These are phyloP conservation scores for Drosophila mimica DNA, from an alignment of 2,888 invertebrate genomes.

Conservation along the genomic window DNA sequence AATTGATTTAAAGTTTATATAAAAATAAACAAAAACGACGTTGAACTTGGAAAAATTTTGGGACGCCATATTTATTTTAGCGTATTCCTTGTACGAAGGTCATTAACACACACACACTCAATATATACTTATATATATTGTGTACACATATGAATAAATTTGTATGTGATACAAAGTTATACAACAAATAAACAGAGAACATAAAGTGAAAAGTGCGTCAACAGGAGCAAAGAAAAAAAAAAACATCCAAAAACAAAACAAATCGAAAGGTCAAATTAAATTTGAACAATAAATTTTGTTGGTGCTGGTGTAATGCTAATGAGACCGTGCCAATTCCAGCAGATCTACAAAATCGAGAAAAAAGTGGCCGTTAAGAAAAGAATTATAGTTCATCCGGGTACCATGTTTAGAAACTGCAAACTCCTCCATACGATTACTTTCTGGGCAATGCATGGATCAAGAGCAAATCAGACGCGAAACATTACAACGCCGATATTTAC, in stretches of 20 bases:
- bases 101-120: conserved; percentile 27
- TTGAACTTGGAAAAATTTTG: conserved; percentile 32
- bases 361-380: conserved; percentile 91
- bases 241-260: background rate
- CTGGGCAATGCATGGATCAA: conserved; percentile 69
- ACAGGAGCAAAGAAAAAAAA: conserved; percentile 1
- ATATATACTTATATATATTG: conserved; percentile 16
- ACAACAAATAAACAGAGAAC: conserved; percentile 45
- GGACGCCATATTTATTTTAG: conserved; percentile 54
- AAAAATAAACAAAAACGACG: conserved; percentile 34
- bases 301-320: conserved; percentile 71
- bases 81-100: conserved; percentile 59
- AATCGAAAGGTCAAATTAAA: conserved; percentile 13
- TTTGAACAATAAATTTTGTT: conserved; percentile 27
- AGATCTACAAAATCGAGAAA: conserved; percentile 70
- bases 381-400: conserved; percentile 94
- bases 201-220: conserved; percentile 4
- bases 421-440: conserved; percentile 73
- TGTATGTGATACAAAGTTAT: conserved; percentile 46
- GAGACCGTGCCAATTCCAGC: conserved; percentile 45
- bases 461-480: conserved; percentile 47
- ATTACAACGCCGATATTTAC: conserved; percentile 55
- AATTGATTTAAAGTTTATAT: conserved; percentile 20
- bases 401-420: conserved; percentile 93
- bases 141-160: conserved; percentile 5